phyloP scores from a whole-genome alignment of 2,113 vertebrate genomes.

The Rhinopomastus cyanomelas region DNA sequence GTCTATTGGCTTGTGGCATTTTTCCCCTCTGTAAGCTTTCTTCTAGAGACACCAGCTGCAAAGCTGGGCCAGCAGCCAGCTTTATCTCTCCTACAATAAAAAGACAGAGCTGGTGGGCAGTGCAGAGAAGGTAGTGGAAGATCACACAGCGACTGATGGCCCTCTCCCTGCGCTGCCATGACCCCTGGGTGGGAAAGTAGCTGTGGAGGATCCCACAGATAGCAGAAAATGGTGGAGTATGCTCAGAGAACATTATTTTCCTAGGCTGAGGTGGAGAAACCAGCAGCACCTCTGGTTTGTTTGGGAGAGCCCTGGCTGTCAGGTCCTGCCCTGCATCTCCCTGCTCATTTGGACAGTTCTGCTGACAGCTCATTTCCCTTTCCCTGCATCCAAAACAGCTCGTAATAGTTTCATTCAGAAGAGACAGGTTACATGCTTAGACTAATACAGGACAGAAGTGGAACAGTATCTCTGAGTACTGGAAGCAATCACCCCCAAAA shows the following conservation, averaged over 20 bases:
- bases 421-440: not conserved
- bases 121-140: not conserved
- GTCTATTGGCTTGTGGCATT: not conserved
- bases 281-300: not conserved
- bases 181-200: fast-evolving
- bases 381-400: conserved; percentile 13
- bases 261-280: not conserved
- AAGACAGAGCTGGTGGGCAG: not conserved
- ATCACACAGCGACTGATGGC: not conserved
- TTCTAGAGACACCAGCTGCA: conserved; percentile 58
- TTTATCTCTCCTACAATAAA: conserved; percentile 37
- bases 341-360: not conserved
- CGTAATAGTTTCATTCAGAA: not conserved
- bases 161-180: fast-evolving
- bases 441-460: not conserved
- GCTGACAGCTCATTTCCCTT: not conserved
- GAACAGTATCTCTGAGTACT: not conserved
- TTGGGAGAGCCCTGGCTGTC: not conserved
- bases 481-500: conserved; percentile 30
- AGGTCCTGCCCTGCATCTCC: not conserved
- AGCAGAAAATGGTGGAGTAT: not conserved
- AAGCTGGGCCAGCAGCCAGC: conserved; percentile 25
- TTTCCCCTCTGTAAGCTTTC: conserved; percentile 38
- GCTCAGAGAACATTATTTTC: not conserved
- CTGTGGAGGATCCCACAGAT: not conserved